Base-by-base conservation (phyloP, 2,888 invertebrate species). In the Allacma fusca region DNA sequence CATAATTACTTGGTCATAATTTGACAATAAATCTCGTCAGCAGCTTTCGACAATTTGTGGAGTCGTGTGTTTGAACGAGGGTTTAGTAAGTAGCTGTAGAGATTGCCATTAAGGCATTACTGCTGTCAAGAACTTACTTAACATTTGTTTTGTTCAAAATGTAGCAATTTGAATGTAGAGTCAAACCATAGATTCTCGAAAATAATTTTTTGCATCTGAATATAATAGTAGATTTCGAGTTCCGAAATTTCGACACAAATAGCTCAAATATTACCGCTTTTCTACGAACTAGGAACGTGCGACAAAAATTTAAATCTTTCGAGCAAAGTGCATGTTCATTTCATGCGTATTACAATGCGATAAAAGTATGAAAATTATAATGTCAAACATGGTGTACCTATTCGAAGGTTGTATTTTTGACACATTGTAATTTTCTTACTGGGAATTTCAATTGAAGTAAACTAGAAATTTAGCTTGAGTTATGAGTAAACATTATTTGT, bases 11-110 rank as follows among this genome's bases (percentile, higher is more conserved):
- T 62, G 62, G 62, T 62, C 62, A 24, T 62, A 12, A 2, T 62
- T 24, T 24, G 19, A 62, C 7, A 12, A 16, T 62, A 5, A 62
- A 12, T 62, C 62, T 62, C 62, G 59, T 59, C 59, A 23, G 7
- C 19, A 40, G 23, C 40, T 40, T 40, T n/a, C 19, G 59, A 59
- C 59, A 59, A 59, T 59, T 59, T 21, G 7, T 13, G n/a, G 19
- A 59, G 19, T 59, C 19, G n/a, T n/a, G 23, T 59, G 12, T 59
- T 59, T 59, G 19, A 5, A 59, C 40, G 59, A 59, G 19, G n/a
- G 7, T 59, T 23, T 59, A 19, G n/a, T 13, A 59, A 59, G 59
- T 59, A 59, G 59, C 59, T 59, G 59, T n/a, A 59, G 59, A 59
- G 5, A 59, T 23, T 13, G 19, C 19, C 19, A 21, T 13, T n/a